A percentile compares a stretch with the other conserved stretches of the same genome.
Evolutionary conservation across 2,113 vertebrate species (phyloP).

Genomic region (Mustela lutreola): DNA sequence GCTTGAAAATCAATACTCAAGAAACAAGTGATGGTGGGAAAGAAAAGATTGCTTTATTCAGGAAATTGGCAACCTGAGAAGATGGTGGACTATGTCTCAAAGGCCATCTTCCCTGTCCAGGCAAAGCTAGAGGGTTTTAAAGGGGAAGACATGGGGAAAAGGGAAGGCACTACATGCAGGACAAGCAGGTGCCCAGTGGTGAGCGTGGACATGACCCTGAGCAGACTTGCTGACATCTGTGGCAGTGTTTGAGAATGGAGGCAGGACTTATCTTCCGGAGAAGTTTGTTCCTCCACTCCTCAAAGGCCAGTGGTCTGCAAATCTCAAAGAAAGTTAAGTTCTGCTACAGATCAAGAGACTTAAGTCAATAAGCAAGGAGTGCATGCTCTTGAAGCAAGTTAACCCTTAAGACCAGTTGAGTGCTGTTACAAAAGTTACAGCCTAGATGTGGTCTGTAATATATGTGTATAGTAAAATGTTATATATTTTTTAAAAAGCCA

Average conservation of each 20-base stretch:
- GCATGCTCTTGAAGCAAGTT: background rate
- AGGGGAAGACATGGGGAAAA: background rate
- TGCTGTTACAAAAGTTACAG: background rate
- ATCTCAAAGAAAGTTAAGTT: background rate
- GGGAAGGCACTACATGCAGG: background rate
- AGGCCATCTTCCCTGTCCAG: background rate
- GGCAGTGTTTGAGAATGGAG: background rate
- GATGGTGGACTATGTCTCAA: background rate
- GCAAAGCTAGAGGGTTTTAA: background rate
- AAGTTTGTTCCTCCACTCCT: background rate
- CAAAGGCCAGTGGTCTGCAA: background rate
- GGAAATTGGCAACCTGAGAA: background rate
- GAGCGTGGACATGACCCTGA: background rate
- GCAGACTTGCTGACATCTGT: background rate
- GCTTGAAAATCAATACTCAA: background rate
- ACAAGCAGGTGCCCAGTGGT: background rate
- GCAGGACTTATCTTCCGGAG: background rate
- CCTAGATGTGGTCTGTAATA: background rate
- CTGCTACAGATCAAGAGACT: background rate
- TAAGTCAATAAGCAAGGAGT: background rate
- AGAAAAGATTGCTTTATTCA: background rate
- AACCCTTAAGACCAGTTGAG: background rate
- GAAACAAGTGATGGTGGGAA: background rate
- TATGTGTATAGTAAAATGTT: background rate
- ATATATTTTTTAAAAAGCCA: background rate